These are phyloP conservation scores for Ophioninae sp. DNA, from an alignment of 2,888 invertebrate genomes.

Conservation along the genomic window DNA sequence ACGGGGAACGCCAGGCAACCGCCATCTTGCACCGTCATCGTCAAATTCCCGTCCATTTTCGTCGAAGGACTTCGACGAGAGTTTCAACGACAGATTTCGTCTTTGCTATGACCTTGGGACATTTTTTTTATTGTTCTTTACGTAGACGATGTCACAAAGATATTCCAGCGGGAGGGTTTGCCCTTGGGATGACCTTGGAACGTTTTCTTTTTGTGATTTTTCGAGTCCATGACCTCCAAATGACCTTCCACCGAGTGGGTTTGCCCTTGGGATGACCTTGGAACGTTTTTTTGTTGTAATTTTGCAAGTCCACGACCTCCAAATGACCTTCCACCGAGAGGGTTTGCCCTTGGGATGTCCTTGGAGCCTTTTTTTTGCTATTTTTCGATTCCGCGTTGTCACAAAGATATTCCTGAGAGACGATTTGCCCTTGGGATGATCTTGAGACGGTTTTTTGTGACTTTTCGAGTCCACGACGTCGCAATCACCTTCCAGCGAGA, in stretches of 20 bases:
- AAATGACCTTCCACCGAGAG: constrained; percentile 1
- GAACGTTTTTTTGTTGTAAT: constrained; percentile 43
- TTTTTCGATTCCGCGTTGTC: no score
- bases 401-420: neutral
- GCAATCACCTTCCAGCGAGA: no score
- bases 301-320: constrained; percentile 8
- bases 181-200: constrained; percentile 68
- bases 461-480: no score
- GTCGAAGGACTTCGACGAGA: constrained; percentile 20
- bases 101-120: constrained; percentile 67
- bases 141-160: neutral
- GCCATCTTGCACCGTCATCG: no score
- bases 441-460: constrained; percentile 63
- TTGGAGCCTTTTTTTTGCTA: constrained; percentile 62
- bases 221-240: neutral
- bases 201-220: constrained; percentile 45
- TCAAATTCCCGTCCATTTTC: no score
- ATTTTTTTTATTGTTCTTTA: constrained; percentile 49
- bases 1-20: constrained; percentile 4
- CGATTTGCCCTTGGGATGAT: constrained; percentile 68
- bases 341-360: constrained; percentile 69
- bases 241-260: constrained; percentile 33
- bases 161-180: constrained; percentile 58
- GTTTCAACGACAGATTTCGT: constrained; percentile 62
- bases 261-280: constrained; percentile 70